Conservation (phyloP, 2,113 vertebrate species). For the Desmodus rotundus region DNA sequence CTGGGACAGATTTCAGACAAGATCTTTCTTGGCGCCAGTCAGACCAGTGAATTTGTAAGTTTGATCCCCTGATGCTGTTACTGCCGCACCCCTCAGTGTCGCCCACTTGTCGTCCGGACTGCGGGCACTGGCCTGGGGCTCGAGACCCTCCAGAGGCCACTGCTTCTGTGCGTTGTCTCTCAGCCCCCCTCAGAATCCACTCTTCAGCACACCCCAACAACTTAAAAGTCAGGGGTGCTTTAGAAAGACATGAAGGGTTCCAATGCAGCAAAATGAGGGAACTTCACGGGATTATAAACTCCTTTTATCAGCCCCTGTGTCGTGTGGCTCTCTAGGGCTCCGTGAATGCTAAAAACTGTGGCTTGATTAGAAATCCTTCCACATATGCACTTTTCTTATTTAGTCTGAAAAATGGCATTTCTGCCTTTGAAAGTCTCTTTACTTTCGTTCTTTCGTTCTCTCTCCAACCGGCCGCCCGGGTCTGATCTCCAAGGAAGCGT, state of each 20-base stretch:
- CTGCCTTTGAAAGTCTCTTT: not conserved
- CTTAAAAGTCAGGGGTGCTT: not conserved
- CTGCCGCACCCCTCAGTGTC: not conserved
- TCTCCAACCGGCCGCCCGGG: not conserved
- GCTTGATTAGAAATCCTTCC: not conserved
- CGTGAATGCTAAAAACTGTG: not conserved
- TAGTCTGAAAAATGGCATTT: not conserved
- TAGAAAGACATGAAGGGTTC: not conserved
- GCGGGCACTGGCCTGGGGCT: accelerated
- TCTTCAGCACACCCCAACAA: too few relatives aligned
- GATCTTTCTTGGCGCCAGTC: conserved; percentile 65
- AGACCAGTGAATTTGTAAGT: conserved; percentile 82
- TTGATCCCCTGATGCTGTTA: not conserved
- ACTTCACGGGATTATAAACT: not conserved
- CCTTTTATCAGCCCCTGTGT: not conserved
- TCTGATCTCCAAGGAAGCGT: not conserved
- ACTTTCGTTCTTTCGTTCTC: not conserved
- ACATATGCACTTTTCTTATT: not conserved
- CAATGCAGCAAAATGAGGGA: not conserved
- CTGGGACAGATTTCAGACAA: conserved; percentile 83
- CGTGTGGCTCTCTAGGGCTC: not conserved
- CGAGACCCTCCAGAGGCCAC: not conserved
- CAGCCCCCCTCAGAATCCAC: too few relatives aligned
- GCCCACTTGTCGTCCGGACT: not conserved
- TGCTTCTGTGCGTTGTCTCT: not conserved